A percentile compares a stretch with the other conserved stretches of the same genome.
Evolutionary conservation across 1,140 invertebrate species (phyloP).

Genomic region (Heliconius hewitsoni): DNA sequence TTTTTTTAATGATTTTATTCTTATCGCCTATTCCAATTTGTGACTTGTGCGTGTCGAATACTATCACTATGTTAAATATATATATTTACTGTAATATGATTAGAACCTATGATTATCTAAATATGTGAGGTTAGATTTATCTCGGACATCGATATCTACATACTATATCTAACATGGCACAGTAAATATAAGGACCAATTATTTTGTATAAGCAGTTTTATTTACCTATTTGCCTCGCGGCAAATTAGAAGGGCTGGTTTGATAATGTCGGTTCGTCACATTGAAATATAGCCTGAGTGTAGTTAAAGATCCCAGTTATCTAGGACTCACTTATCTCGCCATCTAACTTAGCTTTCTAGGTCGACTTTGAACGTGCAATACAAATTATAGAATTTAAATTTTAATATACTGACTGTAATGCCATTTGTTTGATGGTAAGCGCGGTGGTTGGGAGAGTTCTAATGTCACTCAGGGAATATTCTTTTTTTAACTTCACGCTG

Average conservation of each 20-base stretch:
- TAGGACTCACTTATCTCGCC: conserved; percentile 37
- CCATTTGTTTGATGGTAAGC: not conserved
- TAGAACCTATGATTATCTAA: not conserved
- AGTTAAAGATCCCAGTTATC: conserved; percentile 40
- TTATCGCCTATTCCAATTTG: too few relatives aligned
- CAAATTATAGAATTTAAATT: conserved; percentile 4
- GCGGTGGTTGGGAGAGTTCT: not conserved
- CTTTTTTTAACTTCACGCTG: not conserved
- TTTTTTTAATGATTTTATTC: too few relatives aligned
- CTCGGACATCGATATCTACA: not conserved
- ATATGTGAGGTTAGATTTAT: too few relatives aligned
- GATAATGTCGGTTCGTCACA: conserved; percentile 33
- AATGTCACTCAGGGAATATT: not conserved
- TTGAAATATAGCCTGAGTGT: conserved; percentile 39
- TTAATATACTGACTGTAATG: not conserved
- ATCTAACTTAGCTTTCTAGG: conserved; percentile 45
- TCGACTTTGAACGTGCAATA: conserved; percentile 40
- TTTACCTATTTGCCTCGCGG: conserved; percentile 13
- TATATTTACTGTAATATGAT: too few relatives aligned
- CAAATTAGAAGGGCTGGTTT: conserved; percentile 21
- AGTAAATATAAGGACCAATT: not conserved
- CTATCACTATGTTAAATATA: too few relatives aligned
- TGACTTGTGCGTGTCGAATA: too few relatives aligned
- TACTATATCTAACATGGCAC: not conserved
- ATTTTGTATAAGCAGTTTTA: not conserved